These are phyloP conservation scores for Toxotes lorentzi DNA, from an alignment of 2,797 vertebrate species.

Conservation along the genomic window DNA sequence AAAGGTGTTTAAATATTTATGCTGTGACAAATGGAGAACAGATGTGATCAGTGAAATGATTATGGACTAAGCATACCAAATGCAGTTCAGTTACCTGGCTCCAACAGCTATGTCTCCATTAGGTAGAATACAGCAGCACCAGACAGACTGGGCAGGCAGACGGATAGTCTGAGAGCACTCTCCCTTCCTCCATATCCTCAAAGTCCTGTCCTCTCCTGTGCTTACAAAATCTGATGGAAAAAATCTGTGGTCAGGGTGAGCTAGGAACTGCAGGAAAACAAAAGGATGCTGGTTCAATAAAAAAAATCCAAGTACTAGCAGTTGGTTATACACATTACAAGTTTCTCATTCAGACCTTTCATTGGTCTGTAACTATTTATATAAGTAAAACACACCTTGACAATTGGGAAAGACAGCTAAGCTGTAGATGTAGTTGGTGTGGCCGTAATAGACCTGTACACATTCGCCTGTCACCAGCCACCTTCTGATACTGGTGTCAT, in stretches of 20 bases:
- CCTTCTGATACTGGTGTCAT: constrained; percentile 93
- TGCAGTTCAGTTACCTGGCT: constrained; percentile 88
- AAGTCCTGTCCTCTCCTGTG: constrained; percentile 93
- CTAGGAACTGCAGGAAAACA: background rate
- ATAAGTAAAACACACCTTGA: constrained; percentile 87
- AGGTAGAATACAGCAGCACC: constrained; percentile 95
- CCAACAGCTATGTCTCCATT: constrained; percentile 95
- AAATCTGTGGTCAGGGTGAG: constrained; percentile 3
- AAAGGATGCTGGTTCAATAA: background rate
- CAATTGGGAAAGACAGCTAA: constrained; percentile 92
- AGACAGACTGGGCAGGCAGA: constrained; percentile 95
- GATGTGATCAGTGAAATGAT: background rate
- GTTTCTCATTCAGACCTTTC: background rate
- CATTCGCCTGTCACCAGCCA: constrained; percentile 96
- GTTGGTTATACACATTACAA: background rate
- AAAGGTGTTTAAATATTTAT: constrained; percentile 25
- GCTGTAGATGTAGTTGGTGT: constrained; percentile 98
- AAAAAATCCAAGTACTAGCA: background rate
- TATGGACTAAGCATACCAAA: background rate
- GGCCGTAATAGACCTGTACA: constrained; percentile 93
- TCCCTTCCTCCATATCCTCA: constrained; percentile 94
- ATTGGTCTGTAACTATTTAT: background rate
- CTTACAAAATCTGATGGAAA: constrained; percentile 91
- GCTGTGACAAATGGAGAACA: background rate
- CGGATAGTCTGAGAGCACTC: constrained; percentile 95